Evolutionary conservation across 2,797 vertebrate genomes (phyloP).

Genomic region (Pelochelys cantorii): DNA sequence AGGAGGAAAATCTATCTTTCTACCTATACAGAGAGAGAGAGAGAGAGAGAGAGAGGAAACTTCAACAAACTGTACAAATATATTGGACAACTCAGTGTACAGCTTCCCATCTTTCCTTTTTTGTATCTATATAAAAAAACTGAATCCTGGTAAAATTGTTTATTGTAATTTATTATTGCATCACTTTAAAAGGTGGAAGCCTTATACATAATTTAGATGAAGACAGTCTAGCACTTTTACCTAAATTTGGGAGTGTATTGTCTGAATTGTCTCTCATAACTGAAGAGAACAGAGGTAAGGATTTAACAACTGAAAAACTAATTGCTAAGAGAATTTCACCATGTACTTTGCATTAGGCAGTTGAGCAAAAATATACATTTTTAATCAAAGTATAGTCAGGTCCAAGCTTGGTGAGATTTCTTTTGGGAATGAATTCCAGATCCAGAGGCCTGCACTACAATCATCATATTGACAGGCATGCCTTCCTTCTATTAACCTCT

Average conservation of each 20-base stretch:
- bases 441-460: neutral
- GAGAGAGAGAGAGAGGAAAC: neutral
- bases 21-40: too few species aligned
- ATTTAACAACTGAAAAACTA: slow-evolving; percentile 8
- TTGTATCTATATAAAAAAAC: neutral
- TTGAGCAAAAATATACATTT: neutral
- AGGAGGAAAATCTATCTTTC: neutral
- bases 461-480: neutral
- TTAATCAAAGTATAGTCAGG: neutral
- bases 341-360: slow-evolving; percentile 4
- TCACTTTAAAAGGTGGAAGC: neutral
- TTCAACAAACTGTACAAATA: neutral
- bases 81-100: neutral
- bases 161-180: neutral
- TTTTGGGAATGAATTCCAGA: neutral
- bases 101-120: neutral
- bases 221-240: neutral
- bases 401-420: neutral
- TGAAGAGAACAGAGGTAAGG: neutral
- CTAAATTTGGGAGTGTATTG: neutral
- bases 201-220: neutral
- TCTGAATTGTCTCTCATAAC: neutral
- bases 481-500: slow-evolving; percentile 8
- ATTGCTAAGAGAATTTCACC: slow-evolving; percentile 1
- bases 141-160: neutral